Conservation (phyloP, 2,797 vertebrate genomes). For the Pseudocheirus occidentalis region DNA sequence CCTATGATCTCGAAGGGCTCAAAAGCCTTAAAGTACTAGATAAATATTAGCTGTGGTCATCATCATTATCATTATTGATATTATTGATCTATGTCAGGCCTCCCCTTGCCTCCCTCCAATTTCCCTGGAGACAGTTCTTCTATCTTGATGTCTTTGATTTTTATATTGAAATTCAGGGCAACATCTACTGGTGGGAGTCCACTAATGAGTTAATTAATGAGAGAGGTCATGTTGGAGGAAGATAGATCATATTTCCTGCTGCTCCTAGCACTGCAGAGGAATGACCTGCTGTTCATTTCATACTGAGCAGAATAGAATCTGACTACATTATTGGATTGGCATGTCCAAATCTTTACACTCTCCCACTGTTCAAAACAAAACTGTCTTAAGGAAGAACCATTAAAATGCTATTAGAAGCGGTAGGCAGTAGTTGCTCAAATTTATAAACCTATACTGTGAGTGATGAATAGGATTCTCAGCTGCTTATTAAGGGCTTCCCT, state of each 20-base stretch:
- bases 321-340: slow-evolving; percentile 40
- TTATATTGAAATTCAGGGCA: slow-evolving; percentile 10
- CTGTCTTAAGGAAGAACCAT: slow-evolving; percentile 57
- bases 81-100: background rate
- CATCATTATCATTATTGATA: background rate
- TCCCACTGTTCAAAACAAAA: slow-evolving; percentile 66
- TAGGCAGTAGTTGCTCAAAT: slow-evolving; percentile 33
- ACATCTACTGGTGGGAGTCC: background rate
- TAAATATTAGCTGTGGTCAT: background rate
- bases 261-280: slow-evolving; percentile 38
- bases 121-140: background rate
- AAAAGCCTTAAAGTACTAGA: background rate
- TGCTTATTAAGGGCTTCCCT: slow-evolving; percentile 16
- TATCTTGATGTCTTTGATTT: background rate
- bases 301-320: slow-evolving; percentile 51
- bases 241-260: slow-evolving; percentile 24
- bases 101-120: background rate
- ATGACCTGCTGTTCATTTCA: slow-evolving; percentile 47
- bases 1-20: background rate
- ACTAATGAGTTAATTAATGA: slow-evolving; percentile 44
- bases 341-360: slow-evolving; percentile 57
- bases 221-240: slow-evolving; percentile 28
- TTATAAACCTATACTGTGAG: slow-evolving; percentile 12
- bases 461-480: slow-evolving; percentile 13
- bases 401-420: slow-evolving; percentile 73